Base-by-base conservation (phyloP, 2,113 vertebrate genomes). In the Pteropus alecto region DNA sequence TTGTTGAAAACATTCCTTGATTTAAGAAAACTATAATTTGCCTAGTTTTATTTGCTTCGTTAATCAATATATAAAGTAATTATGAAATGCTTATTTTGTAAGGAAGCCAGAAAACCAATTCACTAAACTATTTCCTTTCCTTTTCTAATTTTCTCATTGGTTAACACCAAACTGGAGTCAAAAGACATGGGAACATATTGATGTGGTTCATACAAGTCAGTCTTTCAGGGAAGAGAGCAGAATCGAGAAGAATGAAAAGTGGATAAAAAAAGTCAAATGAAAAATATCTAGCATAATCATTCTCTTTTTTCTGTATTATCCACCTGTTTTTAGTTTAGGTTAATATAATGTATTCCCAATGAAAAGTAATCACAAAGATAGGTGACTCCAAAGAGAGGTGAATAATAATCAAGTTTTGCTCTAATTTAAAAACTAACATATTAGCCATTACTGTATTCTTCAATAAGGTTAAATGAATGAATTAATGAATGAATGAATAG, bases 101-200 rank as follows among this genome's bases (percentile, higher is more conserved):
- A 79, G 16, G 16, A 86, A 86, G 18, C 12, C 26, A 30, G 10
- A 24, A 93, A 86, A 65, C 85, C 21, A 65, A 46, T 90, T 68
- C 35, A 46, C 2, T 41, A 30, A 77, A 38, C 6, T 73, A 3
- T n/a, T 3, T 79, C 9, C 21, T 2, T 12, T 9, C 0, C 1
- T 67, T 74, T 76, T 74, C 51, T 58, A 65, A n/a, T 51, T 3
- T 28, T 38, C 6, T 5, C 4, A 21, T 24, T 71, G 35, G 2
- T 43, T 81, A 73, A 48, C 28, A 22, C 15, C 43, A 88, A 94
- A 16, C 0, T 77, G 16, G 92, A 77, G 3, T 94, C 3, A 78
- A 51, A 89, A 48, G 4, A 2, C 19, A 19, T 82, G 22, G 46
- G 33, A 21, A 38, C 12, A 63, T 16, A 77, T 24, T 7, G 2